phyloP scores from a whole-genome alignment of 2,888 invertebrate genomes.

The Platypus cylindrus region DNA sequence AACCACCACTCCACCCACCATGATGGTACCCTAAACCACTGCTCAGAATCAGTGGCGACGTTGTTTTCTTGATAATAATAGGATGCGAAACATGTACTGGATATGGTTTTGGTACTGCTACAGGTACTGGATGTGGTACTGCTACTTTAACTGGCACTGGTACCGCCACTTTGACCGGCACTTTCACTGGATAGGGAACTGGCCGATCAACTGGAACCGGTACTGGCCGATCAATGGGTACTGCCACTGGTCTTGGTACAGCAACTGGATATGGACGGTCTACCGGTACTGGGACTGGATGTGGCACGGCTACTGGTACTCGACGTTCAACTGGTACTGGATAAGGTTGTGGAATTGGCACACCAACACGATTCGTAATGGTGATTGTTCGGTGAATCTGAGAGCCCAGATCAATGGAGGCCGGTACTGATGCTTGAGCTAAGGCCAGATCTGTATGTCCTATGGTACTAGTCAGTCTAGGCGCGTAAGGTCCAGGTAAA shows the following conservation, averaged over 20 bases:
- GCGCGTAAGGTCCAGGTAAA: conserved; percentile 2
- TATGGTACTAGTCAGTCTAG: conserved; percentile 3
- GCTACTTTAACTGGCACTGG: conserved; percentile 29
- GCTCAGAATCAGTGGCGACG: conserved; percentile 8
- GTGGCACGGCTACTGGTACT: conserved; percentile 36
- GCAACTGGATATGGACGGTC: conserved; percentile 36
- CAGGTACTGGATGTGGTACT: conserved; percentile 32
- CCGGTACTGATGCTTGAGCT: conserved; percentile 5
- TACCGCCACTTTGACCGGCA: conserved; percentile 33
- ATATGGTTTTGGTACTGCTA: conserved; percentile 37
- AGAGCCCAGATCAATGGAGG: conserved; percentile 22
- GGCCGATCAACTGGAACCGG: conserved; percentile 43
- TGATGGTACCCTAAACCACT: conserved; percentile 1
- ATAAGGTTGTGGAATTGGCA: conserved; percentile 41
- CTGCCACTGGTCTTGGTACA: conserved; percentile 38
- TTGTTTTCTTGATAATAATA: conserved; percentile 16
- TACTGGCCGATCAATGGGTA: conserved; percentile 41
- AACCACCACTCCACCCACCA: conserved; percentile 6
- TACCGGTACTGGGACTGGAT: conserved; percentile 36
- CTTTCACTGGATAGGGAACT: conserved; percentile 35
- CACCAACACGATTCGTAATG: conserved; percentile 37
- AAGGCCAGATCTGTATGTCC: conserved; percentile 3
- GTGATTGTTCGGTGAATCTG: conserved; percentile 30
- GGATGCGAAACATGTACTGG: conserved; percentile 35
- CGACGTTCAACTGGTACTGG: conserved; percentile 40